Conservation (phyloP, 2,113 vertebrate genomes). For the Corapipo altera region DNA sequence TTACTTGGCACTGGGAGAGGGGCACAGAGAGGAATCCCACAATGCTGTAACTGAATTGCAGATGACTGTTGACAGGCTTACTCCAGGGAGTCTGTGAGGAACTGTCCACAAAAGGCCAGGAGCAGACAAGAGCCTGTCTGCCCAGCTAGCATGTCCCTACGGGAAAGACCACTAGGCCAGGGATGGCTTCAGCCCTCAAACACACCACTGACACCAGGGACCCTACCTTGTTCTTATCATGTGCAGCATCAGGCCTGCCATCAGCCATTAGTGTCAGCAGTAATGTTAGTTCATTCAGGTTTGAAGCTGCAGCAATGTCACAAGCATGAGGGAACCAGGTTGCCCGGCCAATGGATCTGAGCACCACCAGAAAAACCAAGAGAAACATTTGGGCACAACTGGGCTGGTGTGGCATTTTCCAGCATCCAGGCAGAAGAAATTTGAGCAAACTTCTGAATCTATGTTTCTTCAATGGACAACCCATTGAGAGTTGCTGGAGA, state of each 20-base stretch:
- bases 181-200: neutral
- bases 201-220: neutral
- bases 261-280: neutral
- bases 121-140: neutral
- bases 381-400: neutral
- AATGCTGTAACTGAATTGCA: accelerated
- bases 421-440: neutral
- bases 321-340: neutral
- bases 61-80: neutral
- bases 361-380: neutral
- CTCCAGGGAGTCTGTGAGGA: neutral
- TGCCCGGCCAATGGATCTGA: neutral
- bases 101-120: neutral
- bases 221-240: neutral
- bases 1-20: neutral
- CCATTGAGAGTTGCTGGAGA: neutral
- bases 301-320: neutral
- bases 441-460: neutral
- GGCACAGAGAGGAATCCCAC: neutral
- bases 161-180: neutral
- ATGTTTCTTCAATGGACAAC: neutral
- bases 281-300: neutral
- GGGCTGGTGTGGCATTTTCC: neutral
- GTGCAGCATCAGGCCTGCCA: neutral
- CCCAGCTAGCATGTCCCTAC: accelerated